These are phyloP conservation scores for Amblyraja radiata DNA, from an alignment of 2,797 vertebrate species.

Conservation along the genomic window DNA sequence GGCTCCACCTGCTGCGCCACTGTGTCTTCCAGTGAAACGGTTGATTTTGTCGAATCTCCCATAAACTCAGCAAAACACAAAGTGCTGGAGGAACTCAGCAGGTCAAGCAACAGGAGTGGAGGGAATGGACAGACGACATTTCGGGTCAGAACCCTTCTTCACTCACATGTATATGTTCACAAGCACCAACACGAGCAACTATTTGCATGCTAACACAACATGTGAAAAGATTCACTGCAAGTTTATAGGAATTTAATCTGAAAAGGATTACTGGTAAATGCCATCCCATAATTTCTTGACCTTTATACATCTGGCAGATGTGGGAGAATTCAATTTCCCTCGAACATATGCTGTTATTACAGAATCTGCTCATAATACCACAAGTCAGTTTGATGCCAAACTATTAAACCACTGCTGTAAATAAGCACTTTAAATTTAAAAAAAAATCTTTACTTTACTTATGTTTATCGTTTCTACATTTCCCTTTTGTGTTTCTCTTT, in stretches of 20 bases:
- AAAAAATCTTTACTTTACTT: not conserved
- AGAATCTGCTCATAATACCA: not conserved
- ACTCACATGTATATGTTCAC: not conserved
- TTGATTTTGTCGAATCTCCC: too few relatives aligned
- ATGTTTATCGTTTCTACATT: not conserved
- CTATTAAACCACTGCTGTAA: slow-evolving; percentile 18
- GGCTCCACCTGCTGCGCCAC: too few relatives aligned
- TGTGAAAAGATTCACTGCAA: not conserved
- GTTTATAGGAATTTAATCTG: slow-evolving; percentile 14
- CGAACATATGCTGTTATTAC: not conserved
- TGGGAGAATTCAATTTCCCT: not conserved
- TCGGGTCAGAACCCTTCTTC: too few relatives aligned
- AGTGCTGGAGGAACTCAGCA: too few relatives aligned
- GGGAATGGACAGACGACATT: too few relatives aligned
- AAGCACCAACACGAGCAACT: not conserved
- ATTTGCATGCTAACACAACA: not conserved
- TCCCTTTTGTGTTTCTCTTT: not conserved
- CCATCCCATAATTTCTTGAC: slow-evolving; percentile 1
- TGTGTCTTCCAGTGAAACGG: too few relatives aligned
- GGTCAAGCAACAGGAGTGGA: too few relatives aligned
- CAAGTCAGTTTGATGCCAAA: not conserved
- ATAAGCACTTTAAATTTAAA: not conserved
- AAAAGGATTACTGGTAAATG: not conserved
- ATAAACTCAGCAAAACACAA: too few relatives aligned
- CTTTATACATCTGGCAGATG: slow-evolving; percentile 14